Base-by-base conservation (phyloP, 2,888 invertebrate genomes). In the Slavum lentiscoides region DNA sequence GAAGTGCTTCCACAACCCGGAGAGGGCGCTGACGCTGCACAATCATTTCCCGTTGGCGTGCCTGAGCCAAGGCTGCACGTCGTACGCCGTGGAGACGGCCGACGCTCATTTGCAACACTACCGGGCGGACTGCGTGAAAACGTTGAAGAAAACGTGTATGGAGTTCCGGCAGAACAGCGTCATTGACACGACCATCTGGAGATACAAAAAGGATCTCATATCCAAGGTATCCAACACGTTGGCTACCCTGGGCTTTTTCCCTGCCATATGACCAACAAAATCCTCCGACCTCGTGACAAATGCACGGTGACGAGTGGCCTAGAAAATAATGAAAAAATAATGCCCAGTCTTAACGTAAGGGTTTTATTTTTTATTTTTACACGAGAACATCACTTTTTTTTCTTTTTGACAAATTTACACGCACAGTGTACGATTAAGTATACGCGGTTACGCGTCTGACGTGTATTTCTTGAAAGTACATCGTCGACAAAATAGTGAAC, bases 61-160 rank as follows among this genome's bases (percentile, higher is more conserved):
- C 86, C 88, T 96, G 61, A 94, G 94, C 68, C 90, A 91, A 11
- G 88, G 88, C 23, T 96, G 95, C 87, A 93, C 93, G 75, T 93
- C 94, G 68, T 95, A 92, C 88, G 90, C 94, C 81, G 91, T 97
- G 84, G 92, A 94, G 84, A 93, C 93, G 39, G 89, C 89, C 59
- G 92, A 93, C 85, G 97, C 96, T 23, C 94, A 97, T 84, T 89
- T 97, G 85, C 95, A 97, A 87, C 97, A 97, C 87, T 97, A 97
- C 88, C 91, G 96, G 82, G 94, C 94, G 49, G 96, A 96, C 87
- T 97, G 97, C 87, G 96, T 95, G 11, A 92, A 92, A 84, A 93
- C 94, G 81, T 88, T 96, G 84, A 93, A 93, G 88, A 94, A 95
- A 87, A 89, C 90, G 64, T 96, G 96, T 88, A 91, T 91, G 77